phyloP scores from a whole-genome alignment of 2,888 invertebrate genomes.

The Argyresthia albistria region DNA sequence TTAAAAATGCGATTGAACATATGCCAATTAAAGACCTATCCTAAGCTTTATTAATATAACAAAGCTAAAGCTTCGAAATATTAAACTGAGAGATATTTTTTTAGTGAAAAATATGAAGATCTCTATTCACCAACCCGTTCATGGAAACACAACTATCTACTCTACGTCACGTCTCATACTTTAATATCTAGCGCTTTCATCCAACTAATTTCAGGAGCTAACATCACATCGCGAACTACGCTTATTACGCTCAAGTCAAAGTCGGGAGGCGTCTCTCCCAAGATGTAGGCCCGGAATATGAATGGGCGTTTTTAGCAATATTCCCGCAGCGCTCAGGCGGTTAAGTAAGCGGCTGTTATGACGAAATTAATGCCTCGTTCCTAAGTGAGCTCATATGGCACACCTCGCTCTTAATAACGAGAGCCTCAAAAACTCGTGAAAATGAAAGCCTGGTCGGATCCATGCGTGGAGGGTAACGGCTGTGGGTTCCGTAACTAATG shows the following conservation, averaged over 20 bases:
- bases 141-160: too few relatives aligned
- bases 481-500: not conserved
- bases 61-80: too few relatives aligned
- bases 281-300: constrained; percentile 20
- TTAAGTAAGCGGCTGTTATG: constrained; percentile 44
- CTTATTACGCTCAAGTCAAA: not conserved
- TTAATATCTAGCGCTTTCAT: too few relatives aligned
- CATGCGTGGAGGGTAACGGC: not conserved
- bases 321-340: constrained; percentile 36
- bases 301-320: constrained; percentile 54
- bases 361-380: constrained; percentile 44
- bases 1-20: too few relatives aligned
- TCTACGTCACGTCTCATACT: too few relatives aligned
- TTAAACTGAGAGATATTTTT: too few relatives aligned
- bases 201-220: too few relatives aligned
- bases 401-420: constrained; percentile 32
- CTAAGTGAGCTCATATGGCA: constrained; percentile 45
- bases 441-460: not conserved
- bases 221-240: not conserved
- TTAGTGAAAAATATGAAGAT: too few relatives aligned
- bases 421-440: constrained; percentile 6
- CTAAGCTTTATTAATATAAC: too few relatives aligned
- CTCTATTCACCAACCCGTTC: too few relatives aligned
- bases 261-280: not conserved
- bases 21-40: too few relatives aligned